These are phyloP conservation scores for Mythimna lalbum DNA, from an alignment of 2,888 invertebrate genomes.

Conservation along the genomic window DNA sequence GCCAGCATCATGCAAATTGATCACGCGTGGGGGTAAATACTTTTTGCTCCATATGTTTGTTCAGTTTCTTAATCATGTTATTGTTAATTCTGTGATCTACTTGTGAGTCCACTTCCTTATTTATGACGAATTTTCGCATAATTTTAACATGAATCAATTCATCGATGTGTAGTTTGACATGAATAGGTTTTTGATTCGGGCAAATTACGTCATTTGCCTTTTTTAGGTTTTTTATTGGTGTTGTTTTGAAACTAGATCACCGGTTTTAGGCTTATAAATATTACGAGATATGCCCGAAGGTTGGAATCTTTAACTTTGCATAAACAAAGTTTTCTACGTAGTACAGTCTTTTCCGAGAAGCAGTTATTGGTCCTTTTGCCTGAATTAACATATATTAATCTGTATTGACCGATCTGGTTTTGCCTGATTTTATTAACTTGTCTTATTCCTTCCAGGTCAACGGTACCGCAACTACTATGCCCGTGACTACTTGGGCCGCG, in stretches of 20 bases:
- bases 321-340: not conserved
- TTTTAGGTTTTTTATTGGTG: constrained; percentile 18
- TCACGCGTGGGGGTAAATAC: constrained; percentile 64
- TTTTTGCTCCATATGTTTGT: constrained; percentile 57
- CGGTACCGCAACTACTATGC: constrained; percentile 81
- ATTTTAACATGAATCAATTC: constrained; percentile 38
- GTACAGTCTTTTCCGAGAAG: not conserved
- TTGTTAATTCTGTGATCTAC: constrained; percentile 56
- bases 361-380: not conserved
- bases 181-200: constrained; percentile 23
- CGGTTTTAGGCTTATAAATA: not conserved
- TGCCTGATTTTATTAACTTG: no score
- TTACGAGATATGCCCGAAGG: constrained; percentile 1
- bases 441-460: constrained; percentile 72
- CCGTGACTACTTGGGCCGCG: constrained; percentile 78
- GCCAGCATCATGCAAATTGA: constrained; percentile 68
- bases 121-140: constrained; percentile 28
- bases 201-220: constrained; percentile 29
- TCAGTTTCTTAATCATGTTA: constrained; percentile 57
- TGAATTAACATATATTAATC: not conserved
- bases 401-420: no score
- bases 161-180: constrained; percentile 19
- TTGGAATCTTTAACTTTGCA: not conserved
- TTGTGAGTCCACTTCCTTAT: constrained; percentile 48
- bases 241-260: constrained; percentile 27